phyloP scores from a whole-genome alignment of 2,888 invertebrate species.

The Cantharis lateralis region DNA sequence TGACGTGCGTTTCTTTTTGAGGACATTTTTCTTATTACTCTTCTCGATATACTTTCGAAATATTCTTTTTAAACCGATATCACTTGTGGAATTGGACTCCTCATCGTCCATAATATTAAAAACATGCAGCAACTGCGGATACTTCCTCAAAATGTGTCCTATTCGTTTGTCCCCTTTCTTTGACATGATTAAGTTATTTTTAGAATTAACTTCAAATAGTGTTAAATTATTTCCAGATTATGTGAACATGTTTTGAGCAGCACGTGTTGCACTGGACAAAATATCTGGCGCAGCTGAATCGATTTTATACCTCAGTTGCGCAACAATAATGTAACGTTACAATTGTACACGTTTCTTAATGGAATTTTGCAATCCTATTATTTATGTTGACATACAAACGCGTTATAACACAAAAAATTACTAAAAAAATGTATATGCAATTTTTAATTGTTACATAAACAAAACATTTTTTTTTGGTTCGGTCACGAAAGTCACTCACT shows the following conservation, averaged over 20 bases:
- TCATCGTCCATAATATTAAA: slow-evolving; percentile 28
- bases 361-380: background rate
- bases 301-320: slow-evolving; percentile 37
- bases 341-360: slow-evolving; percentile 11
- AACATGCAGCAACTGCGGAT: slow-evolving; percentile 41
- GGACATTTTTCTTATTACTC: slow-evolving; percentile 9
- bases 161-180: slow-evolving; percentile 21
- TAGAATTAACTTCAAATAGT: slow-evolving; percentile 10
- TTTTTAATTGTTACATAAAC: background rate
- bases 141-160: slow-evolving; percentile 41
- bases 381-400: background rate
- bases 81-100: slow-evolving; percentile 6
- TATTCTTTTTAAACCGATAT: slow-evolving; percentile 2
- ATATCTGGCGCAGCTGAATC: slow-evolving; percentile 31
- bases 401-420: background rate
- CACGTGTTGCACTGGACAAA: slow-evolving; percentile 29
- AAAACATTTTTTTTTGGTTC: background rate
- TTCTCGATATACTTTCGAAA: slow-evolving; percentile 22
- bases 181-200: slow-evolving; percentile 7
- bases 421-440: background rate
- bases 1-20: slow-evolving; percentile 3
- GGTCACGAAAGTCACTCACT: background rate
- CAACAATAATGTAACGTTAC: slow-evolving; percentile 32
- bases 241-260: slow-evolving; percentile 22
- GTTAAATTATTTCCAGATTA: background rate